Evolutionary conservation across 2,797 vertebrate species (phyloP).

Genomic region (Channallabes apus): DNA sequence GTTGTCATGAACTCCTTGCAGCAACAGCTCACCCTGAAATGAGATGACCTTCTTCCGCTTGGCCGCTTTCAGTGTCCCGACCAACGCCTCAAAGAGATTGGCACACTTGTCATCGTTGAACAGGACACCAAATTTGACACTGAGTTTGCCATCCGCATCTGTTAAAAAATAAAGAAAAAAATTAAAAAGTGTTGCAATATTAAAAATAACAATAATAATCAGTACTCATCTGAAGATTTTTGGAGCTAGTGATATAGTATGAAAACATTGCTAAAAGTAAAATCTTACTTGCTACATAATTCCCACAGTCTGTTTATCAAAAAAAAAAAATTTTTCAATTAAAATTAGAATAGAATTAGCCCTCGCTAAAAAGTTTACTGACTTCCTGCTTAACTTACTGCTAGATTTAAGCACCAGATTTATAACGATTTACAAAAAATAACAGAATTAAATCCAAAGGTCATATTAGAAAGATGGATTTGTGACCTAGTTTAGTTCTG

Average conservation of each 20-base stretch:
- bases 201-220: background rate
- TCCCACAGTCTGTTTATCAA: background rate
- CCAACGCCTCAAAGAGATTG: slow-evolving; percentile 96
- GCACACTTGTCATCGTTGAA: slow-evolving; percentile 92
- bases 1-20: slow-evolving; percentile 94
- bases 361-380: background rate
- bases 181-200: background rate
- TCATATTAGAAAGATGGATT: too few relatives aligned
- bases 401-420: too few relatives aligned
- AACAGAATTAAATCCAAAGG: too few relatives aligned
- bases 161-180: slow-evolving; percentile 49
- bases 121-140: slow-evolving; percentile 91
- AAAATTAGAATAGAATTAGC: background rate
- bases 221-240: background rate
- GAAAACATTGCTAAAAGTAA: background rate
- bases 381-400: background rate
- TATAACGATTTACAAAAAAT: too few relatives aligned
- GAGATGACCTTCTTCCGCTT: slow-evolving; percentile 83
- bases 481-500: too few relatives aligned
- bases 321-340: background rate
- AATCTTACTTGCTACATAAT: background rate
- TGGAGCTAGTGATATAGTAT: background rate
- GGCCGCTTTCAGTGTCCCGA: slow-evolving; percentile 92
- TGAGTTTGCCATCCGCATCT: slow-evolving; percentile 85
- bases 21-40: slow-evolving; percentile 85